Conservation (phyloP, 2,888 invertebrate genomes). For the Epinotia brunnichana region DNA sequence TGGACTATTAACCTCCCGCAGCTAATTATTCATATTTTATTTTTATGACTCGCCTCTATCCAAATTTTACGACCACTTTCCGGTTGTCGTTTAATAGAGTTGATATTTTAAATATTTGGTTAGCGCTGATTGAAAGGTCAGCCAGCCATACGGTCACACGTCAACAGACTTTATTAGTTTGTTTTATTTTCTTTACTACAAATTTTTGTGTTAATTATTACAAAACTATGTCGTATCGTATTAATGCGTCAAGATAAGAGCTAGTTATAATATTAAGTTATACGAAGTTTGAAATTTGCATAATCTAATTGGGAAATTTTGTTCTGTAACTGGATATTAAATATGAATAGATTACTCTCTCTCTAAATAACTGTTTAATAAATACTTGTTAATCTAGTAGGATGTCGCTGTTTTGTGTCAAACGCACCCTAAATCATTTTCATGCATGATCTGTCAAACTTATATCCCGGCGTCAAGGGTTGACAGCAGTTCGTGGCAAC, state of each 20-base stretch:
- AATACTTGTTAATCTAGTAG: conserved; percentile 47
- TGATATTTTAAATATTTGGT: conserved; percentile 72
- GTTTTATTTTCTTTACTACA: conserved; percentile 60
- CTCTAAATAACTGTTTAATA: conserved; percentile 17
- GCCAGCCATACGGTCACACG: conserved; percentile 61
- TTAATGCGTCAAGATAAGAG: conserved; percentile 34
- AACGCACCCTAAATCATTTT: conserved; percentile 69
- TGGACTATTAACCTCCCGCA: conserved; percentile 73
- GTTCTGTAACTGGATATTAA: conserved; percentile 15
- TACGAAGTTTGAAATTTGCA: conserved; percentile 8
- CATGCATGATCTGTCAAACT: conserved; percentile 76
- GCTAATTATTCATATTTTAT: conserved; percentile 80
- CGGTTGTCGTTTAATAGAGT: conserved; percentile 66
- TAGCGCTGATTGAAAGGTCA: conserved; percentile 73
- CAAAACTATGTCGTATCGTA: conserved; percentile 23
- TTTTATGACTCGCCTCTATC: conserved; percentile 70
- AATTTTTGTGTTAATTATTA: conserved; percentile 57
- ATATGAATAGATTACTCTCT: conserved; percentile 5
- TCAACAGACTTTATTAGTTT: conserved; percentile 59
- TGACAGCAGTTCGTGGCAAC: conserved; percentile 79
- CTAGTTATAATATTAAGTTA: conserved; percentile 27
- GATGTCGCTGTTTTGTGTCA: conserved; percentile 57
- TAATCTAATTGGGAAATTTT: conserved; percentile 33
- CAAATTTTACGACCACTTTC: conserved; percentile 75
- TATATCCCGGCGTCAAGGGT: conserved; percentile 78